A percentile compares a stretch with the other conserved stretches of the same genome.
Conservation (phyloP, 1,140 invertebrate species). For the Drosophila arawakana region DNA sequence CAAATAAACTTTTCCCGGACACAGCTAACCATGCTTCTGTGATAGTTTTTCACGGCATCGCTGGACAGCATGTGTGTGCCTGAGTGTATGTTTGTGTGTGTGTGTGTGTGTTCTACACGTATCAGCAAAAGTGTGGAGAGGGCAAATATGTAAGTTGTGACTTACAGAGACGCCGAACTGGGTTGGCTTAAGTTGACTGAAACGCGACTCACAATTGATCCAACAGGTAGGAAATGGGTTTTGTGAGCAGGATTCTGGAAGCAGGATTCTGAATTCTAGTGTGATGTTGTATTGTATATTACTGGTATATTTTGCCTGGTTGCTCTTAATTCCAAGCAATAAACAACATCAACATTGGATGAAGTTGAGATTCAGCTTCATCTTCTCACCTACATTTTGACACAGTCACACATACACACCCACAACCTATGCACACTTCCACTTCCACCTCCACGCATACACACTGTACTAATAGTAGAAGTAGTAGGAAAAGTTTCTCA, state of each 20-base stretch:
- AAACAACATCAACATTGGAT: slow-evolving; percentile 1
- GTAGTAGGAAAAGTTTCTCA: neutral
- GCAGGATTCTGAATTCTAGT: no score
- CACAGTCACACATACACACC: no score
- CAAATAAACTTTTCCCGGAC: slow-evolving; percentile 57
- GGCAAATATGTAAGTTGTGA: neutral
- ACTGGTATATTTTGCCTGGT: neutral
- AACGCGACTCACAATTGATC: slow-evolving; percentile 9
- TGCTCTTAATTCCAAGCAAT: slow-evolving; percentile 6
- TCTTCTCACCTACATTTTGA: no score
- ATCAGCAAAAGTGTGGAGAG: neutral
- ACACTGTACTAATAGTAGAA: no score
- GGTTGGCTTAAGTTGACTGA: neutral
- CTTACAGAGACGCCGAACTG: neutral
- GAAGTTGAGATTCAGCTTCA: slow-evolving; percentile 1
- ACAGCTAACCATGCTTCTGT: slow-evolving; percentile 7
- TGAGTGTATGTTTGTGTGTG: neutral
- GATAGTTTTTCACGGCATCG: slow-evolving; percentile 4
- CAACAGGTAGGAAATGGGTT: slow-evolving; percentile 6
- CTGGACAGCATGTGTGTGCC: neutral
- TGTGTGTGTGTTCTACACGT: neutral
- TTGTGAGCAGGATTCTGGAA: neutral
- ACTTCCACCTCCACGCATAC: no score
- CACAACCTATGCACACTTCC: no score
- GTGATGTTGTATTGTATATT: neutral